Conservation (phyloP, 2,888 invertebrate species). For the Pyrrhosoma nymphula region DNA sequence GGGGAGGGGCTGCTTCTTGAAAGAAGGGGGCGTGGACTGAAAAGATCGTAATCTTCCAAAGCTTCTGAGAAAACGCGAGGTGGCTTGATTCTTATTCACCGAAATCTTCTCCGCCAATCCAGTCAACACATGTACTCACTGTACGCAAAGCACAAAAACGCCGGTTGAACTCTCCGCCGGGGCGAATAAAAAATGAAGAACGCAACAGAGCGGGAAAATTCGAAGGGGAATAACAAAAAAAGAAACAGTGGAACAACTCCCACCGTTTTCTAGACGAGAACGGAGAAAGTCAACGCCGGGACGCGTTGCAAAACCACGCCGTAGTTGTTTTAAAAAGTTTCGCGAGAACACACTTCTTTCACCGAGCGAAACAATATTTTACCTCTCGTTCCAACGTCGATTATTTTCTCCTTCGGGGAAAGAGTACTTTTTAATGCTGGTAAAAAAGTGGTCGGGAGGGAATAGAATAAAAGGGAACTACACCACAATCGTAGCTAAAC, state of each 20-base stretch:
- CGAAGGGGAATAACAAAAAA: not conserved
- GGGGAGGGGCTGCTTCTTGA: not conserved
- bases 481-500: too few species aligned
- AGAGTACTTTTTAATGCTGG: too few species aligned
- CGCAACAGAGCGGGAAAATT: not conserved
- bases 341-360: too few species aligned
- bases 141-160: not conserved
- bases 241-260: not conserved
- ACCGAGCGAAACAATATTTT: too few species aligned
- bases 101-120: not conserved
- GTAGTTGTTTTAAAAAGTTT: too few species aligned
- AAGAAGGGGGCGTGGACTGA: not conserved
- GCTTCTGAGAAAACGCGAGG: not conserved
- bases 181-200: not conserved
- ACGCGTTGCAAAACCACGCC: not conserved
- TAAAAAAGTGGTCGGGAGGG: not conserved
- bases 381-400: too few species aligned
- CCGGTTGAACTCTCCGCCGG: constrained; percentile 22
- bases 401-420: too few species aligned
- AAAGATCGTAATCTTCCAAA: not conserved
- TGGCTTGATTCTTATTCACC: not conserved
- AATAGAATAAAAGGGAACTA: not conserved
- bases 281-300: not conserved
- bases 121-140: not conserved
- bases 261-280: too few species aligned